Evolutionary conservation across 2,113 vertebrate species (phyloP).

Genomic region (Hyaena hyaena): DNA sequence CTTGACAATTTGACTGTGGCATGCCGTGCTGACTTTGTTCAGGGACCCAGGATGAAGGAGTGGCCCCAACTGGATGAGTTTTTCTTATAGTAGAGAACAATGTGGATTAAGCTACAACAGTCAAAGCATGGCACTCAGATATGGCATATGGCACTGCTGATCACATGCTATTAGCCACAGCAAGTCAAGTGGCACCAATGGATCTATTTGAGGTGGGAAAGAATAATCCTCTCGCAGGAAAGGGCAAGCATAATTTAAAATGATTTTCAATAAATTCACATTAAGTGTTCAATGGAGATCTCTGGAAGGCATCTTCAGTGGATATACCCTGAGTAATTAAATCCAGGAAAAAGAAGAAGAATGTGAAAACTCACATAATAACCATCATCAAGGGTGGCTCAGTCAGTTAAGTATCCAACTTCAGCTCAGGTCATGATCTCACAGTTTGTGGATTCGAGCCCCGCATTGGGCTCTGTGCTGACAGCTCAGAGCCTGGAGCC

Average conservation of each 20-base stretch:
- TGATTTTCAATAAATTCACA: not conserved
- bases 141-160: not conserved
- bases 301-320: not conserved
- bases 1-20: not conserved
- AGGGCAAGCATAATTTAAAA: not conserved
- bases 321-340: not conserved
- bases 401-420: too few relatives aligned
- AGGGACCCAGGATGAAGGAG: not conserved
- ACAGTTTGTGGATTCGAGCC: too few relatives aligned
- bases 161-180: not conserved
- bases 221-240: not conserved
- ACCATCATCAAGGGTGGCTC: not conserved
- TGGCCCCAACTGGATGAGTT: not conserved
- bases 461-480: too few relatives aligned
- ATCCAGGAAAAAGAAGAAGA: not conserved
- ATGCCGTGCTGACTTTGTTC: not conserved
- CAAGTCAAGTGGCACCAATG: not conserved
- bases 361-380: not conserved
- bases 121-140: not conserved
- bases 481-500: too few relatives aligned
- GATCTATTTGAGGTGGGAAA: not conserved
- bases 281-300: not conserved
- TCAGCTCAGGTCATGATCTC: too few relatives aligned
- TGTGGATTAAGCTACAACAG: not conserved
- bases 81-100: not conserved